phyloP scores from a whole-genome alignment of 2,888 invertebrate genomes.

The Agriopis aurantiaria region DNA sequence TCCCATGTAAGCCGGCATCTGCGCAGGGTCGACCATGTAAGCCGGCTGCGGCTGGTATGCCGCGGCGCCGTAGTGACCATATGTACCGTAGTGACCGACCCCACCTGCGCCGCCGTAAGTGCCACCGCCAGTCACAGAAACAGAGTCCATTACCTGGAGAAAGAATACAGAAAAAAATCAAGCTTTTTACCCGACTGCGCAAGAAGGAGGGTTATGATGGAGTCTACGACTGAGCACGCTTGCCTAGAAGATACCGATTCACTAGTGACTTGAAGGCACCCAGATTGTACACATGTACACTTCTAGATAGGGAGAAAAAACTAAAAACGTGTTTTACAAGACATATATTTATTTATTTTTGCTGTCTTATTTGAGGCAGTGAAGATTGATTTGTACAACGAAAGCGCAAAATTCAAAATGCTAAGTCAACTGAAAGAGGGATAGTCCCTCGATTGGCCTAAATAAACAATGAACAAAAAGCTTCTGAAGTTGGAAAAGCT shows the following conservation, averaged over 20 bases:
- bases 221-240: too few species aligned
- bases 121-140: constrained; percentile 78
- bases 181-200: not conserved
- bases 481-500: constrained; percentile 6
- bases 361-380: not conserved
- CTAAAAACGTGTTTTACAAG: too few species aligned
- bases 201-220: too few species aligned
- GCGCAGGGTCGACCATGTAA: constrained; percentile 80
- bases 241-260: too few species aligned
- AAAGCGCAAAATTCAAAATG: not conserved
- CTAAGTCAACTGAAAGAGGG: constrained; percentile 1
- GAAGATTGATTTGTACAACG: not conserved
- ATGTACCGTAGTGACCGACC: constrained; percentile 79
- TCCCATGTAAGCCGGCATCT: constrained; percentile 80
- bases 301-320: too few species aligned
- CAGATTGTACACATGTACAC: too few species aligned
- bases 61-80: constrained; percentile 80
- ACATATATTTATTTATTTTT: too few species aligned
- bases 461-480: constrained; percentile 14
- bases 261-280: too few species aligned
- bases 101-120: constrained; percentile 70
- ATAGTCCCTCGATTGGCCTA: constrained; percentile 2
- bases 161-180: not conserved
- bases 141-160: constrained; percentile 79
- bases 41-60: constrained; percentile 80